Base-by-base conservation (phyloP, 2,797 vertebrate genomes). In the Siniperca scherzeri region DNA sequence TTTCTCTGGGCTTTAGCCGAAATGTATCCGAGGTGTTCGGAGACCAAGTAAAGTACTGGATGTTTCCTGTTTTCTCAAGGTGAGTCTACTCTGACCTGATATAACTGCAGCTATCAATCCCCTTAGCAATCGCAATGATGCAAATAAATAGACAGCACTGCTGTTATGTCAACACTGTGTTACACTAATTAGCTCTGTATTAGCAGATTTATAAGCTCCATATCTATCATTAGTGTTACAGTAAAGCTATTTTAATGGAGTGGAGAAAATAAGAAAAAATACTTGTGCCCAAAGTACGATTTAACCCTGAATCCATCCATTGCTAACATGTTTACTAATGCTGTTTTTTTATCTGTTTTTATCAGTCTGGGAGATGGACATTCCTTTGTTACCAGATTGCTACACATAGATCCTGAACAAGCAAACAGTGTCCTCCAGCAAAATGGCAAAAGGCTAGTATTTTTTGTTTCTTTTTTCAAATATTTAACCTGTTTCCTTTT, bases 1-100 rank as follows among this genome's bases (percentile, higher is more conserved):
- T 99, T 93, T 98, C 97, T 83, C 94, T 99, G n/a, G 97, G 98
- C 74, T 97, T 91, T 82, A 94, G 93, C 78, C 97, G 97, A 92
- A 99, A 99, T 82, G 82, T 97, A 56, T 95, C 88, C 25, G 95
- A 99, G 82, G 97, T 99, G 80, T 98, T 98, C 81, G 98, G 98
- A 67, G 97, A 99, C 84, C 95, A 97, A 90, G 96, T 95, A 77
- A 98, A 97, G 83, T 97, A 96, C 83, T 99, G 98, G 96, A 84
- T 98, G 27, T 83, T 98, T 74, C 98, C 98, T 22, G 72, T 98
- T 88, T 98, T 98, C 91, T 97, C 97, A 86, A 98, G 97, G 98
- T 98, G 95, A 87, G 82, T 61, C 25, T 42, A 0, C 66, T 56
- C n/a, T 33, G 3, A 64, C 55, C n/a, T 40, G 17, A 68, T 38